Evolutionary conservation across 2,113 vertebrate genomes (phyloP), one percentile per base, ranked within the genome.

Genomic region (Girardinichthys multiradiatus): DNA sequence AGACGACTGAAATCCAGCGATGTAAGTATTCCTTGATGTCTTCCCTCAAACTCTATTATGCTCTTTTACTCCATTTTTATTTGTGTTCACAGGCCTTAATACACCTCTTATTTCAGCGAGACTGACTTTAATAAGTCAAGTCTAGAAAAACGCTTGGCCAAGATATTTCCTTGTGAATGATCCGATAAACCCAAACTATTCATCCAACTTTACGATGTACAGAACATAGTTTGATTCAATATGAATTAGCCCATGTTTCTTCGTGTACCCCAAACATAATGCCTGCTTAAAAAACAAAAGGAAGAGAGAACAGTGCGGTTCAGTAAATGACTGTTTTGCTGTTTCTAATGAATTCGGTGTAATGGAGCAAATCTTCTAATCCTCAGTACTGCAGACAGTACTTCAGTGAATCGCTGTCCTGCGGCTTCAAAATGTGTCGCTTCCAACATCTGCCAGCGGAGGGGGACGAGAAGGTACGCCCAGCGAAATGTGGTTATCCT

Each of bases 381-480:
- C 30, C 82, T 67, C 91, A 94, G 94, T 98, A 97, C 48, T 99
- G 97, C 93, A 93, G 88, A 82, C 92, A 82, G 24, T 96, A 96
- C 89, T 99, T 99, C 91, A 94, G 90, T 81, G 95, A 95, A 13
- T 85, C 93, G 19, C 83, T 90, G 80, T 91, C 91, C 30, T 98
- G 97, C 86, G 64, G 79, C 9, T 93, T 92, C 89, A 68, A 82
- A 70, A 72, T 74, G 1, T 98, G 98, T 80, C 86, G 94, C 77
- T 98, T 93, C 90, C 78, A 70, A 27, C 97, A 99, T 51, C 86
- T 95, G 31, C 96, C 95, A 61, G 63, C 85, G 64, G 82, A 94
- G 64, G 93, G 92, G 0, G 94, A 98, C 84, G 97, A 98, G 88
- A 97, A 96, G 96, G 98, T 98, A 94, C 82, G n/a, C 9, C 28